These are phyloP conservation scores for Lacerta agilis DNA, from an alignment of 2,797 vertebrate genomes.

Conservation along the genomic window DNA sequence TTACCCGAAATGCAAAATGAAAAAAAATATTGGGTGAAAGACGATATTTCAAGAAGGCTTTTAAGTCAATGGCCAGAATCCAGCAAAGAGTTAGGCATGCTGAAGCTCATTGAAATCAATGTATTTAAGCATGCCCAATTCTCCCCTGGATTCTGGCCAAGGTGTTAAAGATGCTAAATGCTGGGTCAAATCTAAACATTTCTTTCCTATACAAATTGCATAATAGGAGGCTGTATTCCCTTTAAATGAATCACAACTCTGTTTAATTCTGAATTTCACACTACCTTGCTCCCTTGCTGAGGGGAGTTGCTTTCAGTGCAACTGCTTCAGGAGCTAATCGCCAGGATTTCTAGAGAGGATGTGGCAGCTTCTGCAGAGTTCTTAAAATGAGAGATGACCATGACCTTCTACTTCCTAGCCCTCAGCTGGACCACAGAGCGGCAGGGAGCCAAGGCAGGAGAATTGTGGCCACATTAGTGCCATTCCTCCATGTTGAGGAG, in stretches of 20 bases:
- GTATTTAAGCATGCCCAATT: conserved; percentile 17
- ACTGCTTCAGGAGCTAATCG: not conserved
- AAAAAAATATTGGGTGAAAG: conserved; percentile 23
- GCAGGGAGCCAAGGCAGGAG: not conserved
- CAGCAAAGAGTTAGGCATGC: conserved; percentile 14
- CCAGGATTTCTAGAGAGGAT: not conserved
- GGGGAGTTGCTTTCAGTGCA: not conserved
- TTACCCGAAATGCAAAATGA: conserved; percentile 53
- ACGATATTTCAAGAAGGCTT: conserved; percentile 31
- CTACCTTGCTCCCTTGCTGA: not conserved
- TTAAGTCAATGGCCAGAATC: conserved; percentile 25
- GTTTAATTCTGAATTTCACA: conserved; percentile 7
- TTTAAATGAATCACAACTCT: conserved; percentile 47
- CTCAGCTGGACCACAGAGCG: not conserved
- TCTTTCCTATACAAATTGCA: conserved; percentile 47
- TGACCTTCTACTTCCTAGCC: not conserved
- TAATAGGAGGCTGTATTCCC: conserved; percentile 48
- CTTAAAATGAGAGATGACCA: not conserved
- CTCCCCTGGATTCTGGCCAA: conserved; percentile 43
- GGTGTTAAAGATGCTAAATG: conserved; percentile 56
- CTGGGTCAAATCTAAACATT: conserved; percentile 65
- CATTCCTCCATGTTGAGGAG: not conserved
- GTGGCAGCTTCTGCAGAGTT: not conserved
- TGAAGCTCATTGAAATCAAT: conserved; percentile 7
- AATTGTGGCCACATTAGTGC: not conserved